Base-by-base conservation (phyloP, 2,888 invertebrate genomes). In the Baronia brevicornis region DNA sequence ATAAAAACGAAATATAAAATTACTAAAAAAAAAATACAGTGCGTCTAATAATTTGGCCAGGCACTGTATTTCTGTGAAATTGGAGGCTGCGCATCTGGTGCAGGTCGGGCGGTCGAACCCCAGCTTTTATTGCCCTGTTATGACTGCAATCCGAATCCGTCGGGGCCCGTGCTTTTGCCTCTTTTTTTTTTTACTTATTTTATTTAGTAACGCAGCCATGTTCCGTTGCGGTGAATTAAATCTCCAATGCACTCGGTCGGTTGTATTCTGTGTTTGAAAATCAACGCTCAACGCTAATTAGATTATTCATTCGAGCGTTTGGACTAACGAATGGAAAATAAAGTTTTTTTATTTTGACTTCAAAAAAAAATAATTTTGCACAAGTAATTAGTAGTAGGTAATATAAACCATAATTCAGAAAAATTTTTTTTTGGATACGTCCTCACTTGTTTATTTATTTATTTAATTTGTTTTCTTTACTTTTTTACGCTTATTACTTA, bases 101-200 rank as follows among this genome's bases (percentile, higher is more conserved):
- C 63, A 61, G 55, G 53, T 45, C 48, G 54, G 46, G 37, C 43
- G 43, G 46, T 46, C 54, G 41, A n/a, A n/a, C n/a, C n/a, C n/a
- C 48, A 51, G 59, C 56, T 65, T 72, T 73, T 74, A 75, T 73
- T 63, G 61, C 64, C 54, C 54, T 67, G 74, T 74, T 74, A 73
- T 74, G 70, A 66, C 68, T 72, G 71, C 74, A 71, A 68, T 67
- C 57, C 60, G 61, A 66, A 70, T 54, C 53, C 46, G 48, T 41
- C 41, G 48, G 45, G 44, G 51, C 48, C 50, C 53, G 18, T 13
- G 27, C 28, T 4, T 27, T 4, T 24, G n/a, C n/a, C n/a, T n/a
- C n/a, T n/a, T 24, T 32, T 12, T 33, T 56, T 62, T 65, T 67
- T 65, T 62, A 60, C 59, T 60, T 61, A 68, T 70, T 69, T 66